phyloP scores from a whole-genome alignment of 2,113 vertebrate species.

The Hymenochirus boettgeri region DNA sequence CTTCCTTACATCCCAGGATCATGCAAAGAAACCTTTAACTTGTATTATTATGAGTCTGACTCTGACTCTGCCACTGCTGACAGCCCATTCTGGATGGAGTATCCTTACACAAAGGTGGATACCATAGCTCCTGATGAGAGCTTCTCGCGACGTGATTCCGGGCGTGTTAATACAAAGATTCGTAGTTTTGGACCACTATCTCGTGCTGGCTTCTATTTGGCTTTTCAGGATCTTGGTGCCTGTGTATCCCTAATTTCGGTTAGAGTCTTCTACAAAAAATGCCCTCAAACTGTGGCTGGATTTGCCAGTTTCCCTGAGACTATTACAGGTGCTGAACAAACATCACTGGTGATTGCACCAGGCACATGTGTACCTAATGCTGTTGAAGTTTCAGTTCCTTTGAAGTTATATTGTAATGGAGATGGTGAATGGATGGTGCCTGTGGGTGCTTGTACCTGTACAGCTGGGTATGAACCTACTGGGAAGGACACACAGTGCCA shows the following conservation, averaged over 20 bases:
- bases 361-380: slow-evolving; percentile 90
- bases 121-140: slow-evolving; percentile 94
- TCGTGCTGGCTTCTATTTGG: slow-evolving; percentile 93
- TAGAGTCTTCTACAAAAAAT: slow-evolving; percentile 96
- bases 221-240: slow-evolving; percentile 94
- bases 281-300: slow-evolving; percentile 88
- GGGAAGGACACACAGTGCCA: slow-evolving; percentile 90
- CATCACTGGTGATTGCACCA: slow-evolving; percentile 91
- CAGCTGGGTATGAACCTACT: slow-evolving; percentile 80
- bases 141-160: slow-evolving; percentile 88
- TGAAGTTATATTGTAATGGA: slow-evolving; percentile 95
- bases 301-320: slow-evolving; percentile 96
- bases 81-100: slow-evolving; percentile 98
- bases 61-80: slow-evolving; percentile 87
- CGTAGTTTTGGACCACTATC: slow-evolving; percentile 95
- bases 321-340: slow-evolving; percentile 89
- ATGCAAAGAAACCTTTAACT: slow-evolving; percentile 98
- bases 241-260: slow-evolving; percentile 98
- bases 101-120: slow-evolving; percentile 97
- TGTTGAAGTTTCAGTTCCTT: slow-evolving; percentile 87
- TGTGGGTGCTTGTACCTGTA: slow-evolving; percentile 89
- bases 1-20: slow-evolving; percentile 95
- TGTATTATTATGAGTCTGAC: slow-evolving; percentile 95
- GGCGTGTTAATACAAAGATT: slow-evolving; percentile 90
- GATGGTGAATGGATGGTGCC: slow-evolving; percentile 99